Base-by-base conservation (phyloP, 2,113 vertebrate species). In the Myiagra hebetior region DNA sequence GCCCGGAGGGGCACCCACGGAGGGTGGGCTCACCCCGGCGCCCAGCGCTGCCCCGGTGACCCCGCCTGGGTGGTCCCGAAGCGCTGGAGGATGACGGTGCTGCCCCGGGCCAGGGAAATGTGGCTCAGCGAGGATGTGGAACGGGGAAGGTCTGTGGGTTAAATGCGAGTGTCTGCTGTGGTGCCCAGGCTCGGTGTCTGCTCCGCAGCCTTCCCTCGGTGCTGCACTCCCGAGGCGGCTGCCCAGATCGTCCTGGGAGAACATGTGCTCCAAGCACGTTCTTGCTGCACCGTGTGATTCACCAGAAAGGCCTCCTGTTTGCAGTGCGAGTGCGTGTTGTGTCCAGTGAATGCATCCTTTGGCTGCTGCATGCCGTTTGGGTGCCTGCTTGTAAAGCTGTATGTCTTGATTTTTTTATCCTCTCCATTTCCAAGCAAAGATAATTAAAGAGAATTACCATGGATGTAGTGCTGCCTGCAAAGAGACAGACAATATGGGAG, bases 41-140 rank as follows among this genome's bases (percentile, higher is more conserved):
- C 15, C 41, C 1, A 6, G 49, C 17, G 7, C 27, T 28, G 77
- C 22, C 11, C 33, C 3, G 33, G 21, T 27, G 28, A 19, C 24
- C 62, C 23, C 7, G 2, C n/a, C n/a, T 6, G 37, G 50, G 5
- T 11, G 59, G 15, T 12, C 22, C 46, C 4, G 15, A 44, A 2
- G 9, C 7, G 0, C 60, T 13, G 2, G 24, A 52, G 15, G 10
- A 0, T 49, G 0, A 15, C 23, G 73, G 1, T 23, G 42, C 63
- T 24, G 78, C 79, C 31, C 11, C 46, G 3, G 60, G 64, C 50
- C 1, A 15, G 55, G 37, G 39, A 24, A 6, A 3, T 13, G 4
- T 69, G 4, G 3, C 62, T 26, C 22, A 3, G 68, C 8, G 1
- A 15, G 10, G 5, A 15, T 19, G 62, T 15, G 2, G 31, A 12